These are phyloP conservation scores for Triops longicaudatus DNA, from an alignment of 1,140 invertebrate genomes.

Conservation along the genomic window DNA sequence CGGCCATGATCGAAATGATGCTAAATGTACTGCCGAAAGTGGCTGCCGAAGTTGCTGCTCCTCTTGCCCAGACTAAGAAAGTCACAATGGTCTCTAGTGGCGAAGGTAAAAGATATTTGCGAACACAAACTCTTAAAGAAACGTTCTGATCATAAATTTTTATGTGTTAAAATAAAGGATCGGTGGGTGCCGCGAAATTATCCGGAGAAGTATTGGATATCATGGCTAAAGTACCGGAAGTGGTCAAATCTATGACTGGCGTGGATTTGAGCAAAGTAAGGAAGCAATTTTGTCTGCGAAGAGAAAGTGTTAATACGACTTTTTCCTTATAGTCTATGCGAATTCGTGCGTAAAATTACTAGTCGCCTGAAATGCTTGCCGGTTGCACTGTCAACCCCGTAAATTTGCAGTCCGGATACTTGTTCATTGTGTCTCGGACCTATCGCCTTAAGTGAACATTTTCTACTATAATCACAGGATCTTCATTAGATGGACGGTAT, in stretches of 20 bases:
- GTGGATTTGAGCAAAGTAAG: conserved; percentile 75
- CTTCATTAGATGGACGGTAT: too few relatives aligned
- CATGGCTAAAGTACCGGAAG: conserved; percentile 76
- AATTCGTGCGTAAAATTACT: not conserved
- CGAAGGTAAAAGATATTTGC: conserved; percentile 36
- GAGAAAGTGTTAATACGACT: not conserved
- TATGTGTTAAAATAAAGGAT: conserved; percentile 44
- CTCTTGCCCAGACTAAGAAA: conserved; percentile 83
- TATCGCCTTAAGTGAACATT: not conserved
- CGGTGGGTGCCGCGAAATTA: conserved; percentile 84
- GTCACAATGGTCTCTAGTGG: conserved; percentile 91
- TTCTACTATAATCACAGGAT: too few relatives aligned
- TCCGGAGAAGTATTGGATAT: conserved; percentile 88
- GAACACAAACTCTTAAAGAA: not conserved
- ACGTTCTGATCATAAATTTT: not conserved
- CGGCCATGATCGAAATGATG: conserved; percentile 96
- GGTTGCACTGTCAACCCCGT: not conserved
- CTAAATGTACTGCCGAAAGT: conserved; percentile 91
- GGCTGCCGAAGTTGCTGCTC: conserved; percentile 90
- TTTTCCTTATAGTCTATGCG: not conserved
- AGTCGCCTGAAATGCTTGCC: too few relatives aligned
- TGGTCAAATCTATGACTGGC: conserved; percentile 83
- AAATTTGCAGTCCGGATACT: not conserved
- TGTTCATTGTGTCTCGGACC: not conserved
- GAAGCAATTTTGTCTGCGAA: not conserved